A percentile compares a stretch with the other conserved stretches of the same genome.
These are phyloP conservation scores for Solenopsis fugax DNA, from an alignment of 1,140 invertebrate genomes.

Conservation along the genomic window DNA sequence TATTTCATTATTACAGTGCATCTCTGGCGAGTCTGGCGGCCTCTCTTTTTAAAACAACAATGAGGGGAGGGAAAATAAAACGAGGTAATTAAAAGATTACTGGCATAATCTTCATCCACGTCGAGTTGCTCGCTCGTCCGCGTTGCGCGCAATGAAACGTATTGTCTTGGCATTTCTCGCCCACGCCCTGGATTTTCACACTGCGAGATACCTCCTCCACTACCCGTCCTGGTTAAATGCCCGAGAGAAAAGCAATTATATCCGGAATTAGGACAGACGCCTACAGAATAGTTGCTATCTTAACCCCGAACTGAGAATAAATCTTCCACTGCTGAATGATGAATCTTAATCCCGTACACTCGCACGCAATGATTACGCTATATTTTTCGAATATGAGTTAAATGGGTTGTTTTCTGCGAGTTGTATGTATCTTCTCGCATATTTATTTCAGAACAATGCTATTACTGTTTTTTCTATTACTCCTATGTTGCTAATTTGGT, in stretches of 20 bases:
- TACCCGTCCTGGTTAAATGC: slow-evolving; percentile 39
- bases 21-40: slow-evolving; percentile 12
- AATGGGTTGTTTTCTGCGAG: slow-evolving; percentile 13
- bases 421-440: neutral
- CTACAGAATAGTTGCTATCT: slow-evolving; percentile 62
- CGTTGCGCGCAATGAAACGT: slow-evolving; percentile 42
- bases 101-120: slow-evolving; percentile 53
- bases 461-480: slow-evolving; percentile 30
- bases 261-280: slow-evolving; percentile 57
- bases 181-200: slow-evolving; percentile 48
- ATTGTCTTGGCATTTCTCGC: slow-evolving; percentile 60
- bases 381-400: slow-evolving; percentile 44
- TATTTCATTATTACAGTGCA: slow-evolving; percentile 44
- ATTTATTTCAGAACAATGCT: slow-evolving; percentile 3
- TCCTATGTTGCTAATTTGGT: slow-evolving; percentile 1
- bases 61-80: slow-evolving; percentile 32
- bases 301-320: slow-evolving; percentile 51
- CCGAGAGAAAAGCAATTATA: slow-evolving; percentile 64
- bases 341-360: slow-evolving; percentile 53
- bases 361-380: slow-evolving; percentile 11
- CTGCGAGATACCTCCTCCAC: slow-evolving; percentile 44
- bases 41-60: slow-evolving; percentile 28
- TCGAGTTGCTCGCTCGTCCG: slow-evolving; percentile 21
- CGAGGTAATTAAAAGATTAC: slow-evolving; percentile 60
- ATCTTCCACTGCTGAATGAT: slow-evolving; percentile 54